phyloP scores from a whole-genome alignment of 1,140 invertebrate genomes.

The Belonocnema kinseyi region DNA sequence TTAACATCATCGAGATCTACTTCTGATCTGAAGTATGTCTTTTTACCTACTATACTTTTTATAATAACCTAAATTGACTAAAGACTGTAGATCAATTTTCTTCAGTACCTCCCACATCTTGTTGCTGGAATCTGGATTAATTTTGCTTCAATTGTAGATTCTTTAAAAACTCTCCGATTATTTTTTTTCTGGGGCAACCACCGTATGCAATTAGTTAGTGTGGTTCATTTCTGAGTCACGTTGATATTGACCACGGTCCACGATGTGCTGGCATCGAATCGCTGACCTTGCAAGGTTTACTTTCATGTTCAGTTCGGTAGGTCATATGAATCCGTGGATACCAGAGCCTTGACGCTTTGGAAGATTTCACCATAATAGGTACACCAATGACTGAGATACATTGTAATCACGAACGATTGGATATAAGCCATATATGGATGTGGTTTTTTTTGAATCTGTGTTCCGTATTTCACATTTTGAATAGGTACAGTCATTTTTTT shows the following conservation, averaged over 20 bases:
- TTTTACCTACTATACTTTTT: too few relatives aligned
- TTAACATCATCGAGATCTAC: too few relatives aligned
- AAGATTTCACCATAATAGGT: slow-evolving; percentile 24
- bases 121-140: too few relatives aligned
- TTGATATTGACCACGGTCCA: slow-evolving; percentile 10
- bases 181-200: not conserved
- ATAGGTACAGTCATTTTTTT: not conserved
- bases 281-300: slow-evolving; percentile 18
- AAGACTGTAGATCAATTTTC: too few relatives aligned
- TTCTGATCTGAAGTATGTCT: too few relatives aligned
- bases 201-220: not conserved
- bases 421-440: not conserved
- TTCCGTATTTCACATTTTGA: not conserved
- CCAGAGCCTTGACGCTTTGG: slow-evolving; percentile 17
- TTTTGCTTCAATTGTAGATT: too few relatives aligned
- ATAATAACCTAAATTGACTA: too few relatives aligned
- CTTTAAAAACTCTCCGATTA: not conserved
- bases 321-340: slow-evolving; percentile 1
- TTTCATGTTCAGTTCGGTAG: slow-evolving; percentile 7
- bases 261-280: not conserved
- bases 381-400: slow-evolving; percentile 1
- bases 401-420: slow-evolving; percentile 10
- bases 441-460: not conserved
- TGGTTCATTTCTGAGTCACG: slow-evolving; percentile 8
- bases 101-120: too few relatives aligned